Evolutionary conservation across 2,113 vertebrate genomes (phyloP).

Genomic region (Poeciliopsis turrubarensis): DNA sequence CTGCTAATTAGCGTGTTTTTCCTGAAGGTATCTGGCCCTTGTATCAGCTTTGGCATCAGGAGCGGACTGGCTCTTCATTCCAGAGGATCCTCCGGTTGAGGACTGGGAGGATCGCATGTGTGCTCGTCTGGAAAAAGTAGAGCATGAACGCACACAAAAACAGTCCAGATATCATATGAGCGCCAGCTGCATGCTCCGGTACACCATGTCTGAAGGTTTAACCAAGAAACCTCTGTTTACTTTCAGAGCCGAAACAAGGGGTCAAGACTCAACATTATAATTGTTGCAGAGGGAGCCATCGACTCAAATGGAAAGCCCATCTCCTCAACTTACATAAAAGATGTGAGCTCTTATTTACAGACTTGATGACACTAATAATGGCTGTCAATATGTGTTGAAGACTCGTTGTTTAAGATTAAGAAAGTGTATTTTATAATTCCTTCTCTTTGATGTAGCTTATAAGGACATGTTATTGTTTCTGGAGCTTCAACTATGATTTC

Average conservation of each 20-base stretch:
- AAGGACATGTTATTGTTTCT: not conserved
- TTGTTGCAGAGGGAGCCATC: conserved; percentile 92
- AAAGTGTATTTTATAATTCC: not conserved
- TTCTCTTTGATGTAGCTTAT: not conserved
- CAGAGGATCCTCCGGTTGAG: conserved; percentile 87
- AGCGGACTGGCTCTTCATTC: conserved; percentile 96
- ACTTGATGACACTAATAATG: not conserved
- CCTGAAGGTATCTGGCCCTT: conserved; percentile 73
- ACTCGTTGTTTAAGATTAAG: not conserved
- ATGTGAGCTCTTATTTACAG: conserved; percentile 76
- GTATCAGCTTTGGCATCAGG: conserved; percentile 93
- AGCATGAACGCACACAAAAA: conserved; percentile 3
- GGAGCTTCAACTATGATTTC: not conserved
- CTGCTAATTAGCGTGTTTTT: not conserved
- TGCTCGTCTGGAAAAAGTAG: conserved; percentile 85
- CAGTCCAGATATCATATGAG: not conserved
- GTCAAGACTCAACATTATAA: conserved; percentile 92
- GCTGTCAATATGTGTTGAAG: not conserved
- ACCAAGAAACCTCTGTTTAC: conserved; percentile 4
- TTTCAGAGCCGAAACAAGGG: conserved; percentile 87
- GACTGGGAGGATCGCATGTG: conserved; percentile 95
- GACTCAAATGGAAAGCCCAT: conserved; percentile 86
- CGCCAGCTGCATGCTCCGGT: not conserved
- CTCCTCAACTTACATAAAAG: conserved; percentile 88
- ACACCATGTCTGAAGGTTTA: not conserved